These are phyloP conservation scores for Distichodus sexfasciatus DNA, from an alignment of 2,797 vertebrate species.

Conservation along the genomic window DNA sequence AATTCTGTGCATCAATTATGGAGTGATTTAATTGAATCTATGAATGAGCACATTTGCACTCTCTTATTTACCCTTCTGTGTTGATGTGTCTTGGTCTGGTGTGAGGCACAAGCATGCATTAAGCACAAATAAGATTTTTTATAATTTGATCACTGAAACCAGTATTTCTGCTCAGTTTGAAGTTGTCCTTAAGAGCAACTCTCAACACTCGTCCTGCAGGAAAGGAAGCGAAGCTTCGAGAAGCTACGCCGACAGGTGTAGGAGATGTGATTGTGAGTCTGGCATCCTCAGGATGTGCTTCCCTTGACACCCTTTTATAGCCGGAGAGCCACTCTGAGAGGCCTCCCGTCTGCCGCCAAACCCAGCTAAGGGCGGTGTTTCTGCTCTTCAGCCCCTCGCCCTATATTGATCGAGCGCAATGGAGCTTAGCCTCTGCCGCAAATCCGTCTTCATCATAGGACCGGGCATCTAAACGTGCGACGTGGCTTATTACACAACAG, in stretches of 20 bases:
- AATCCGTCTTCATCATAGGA: background rate
- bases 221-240: slow-evolving; percentile 26
- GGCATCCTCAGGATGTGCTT: slow-evolving; percentile 39
- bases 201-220: background rate
- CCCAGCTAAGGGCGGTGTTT: background rate
- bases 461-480: background rate
- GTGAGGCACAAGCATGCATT: no score
- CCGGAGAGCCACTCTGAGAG: background rate
- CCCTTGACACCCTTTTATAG: slow-evolving; percentile 10
- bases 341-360: slow-evolving; percentile 10
- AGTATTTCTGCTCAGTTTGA: background rate
- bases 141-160: no score
- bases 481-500: background rate
- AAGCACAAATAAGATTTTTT: no score
- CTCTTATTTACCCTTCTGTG: no score
- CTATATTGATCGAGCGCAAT: background rate
- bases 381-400: background rate
- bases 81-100: no score
- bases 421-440: background rate
- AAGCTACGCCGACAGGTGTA: slow-evolving; percentile 38
- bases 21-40: no score
- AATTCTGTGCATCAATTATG: no score
- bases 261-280: slow-evolving; percentile 30
- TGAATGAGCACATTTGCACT: no score
- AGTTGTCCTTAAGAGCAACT: background rate